Evolutionary conservation across 2,797 vertebrate species (phyloP).

Genomic region (Macrochelys suwanniensis): DNA sequence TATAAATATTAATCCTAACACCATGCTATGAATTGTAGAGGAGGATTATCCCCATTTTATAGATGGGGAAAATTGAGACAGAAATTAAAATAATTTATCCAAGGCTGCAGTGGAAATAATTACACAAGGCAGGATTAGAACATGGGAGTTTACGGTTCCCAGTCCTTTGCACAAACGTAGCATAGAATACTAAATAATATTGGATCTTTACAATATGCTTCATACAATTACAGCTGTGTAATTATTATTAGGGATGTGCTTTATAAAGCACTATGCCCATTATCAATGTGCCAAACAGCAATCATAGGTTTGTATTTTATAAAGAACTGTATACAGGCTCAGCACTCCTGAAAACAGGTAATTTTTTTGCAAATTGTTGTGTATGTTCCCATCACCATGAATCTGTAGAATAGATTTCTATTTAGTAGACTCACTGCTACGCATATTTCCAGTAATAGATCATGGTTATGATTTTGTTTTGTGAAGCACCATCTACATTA

Average conservation of each 20-base stretch:
- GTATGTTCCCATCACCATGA: background rate
- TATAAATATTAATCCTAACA: background rate
- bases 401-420: background rate
- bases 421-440: background rate
- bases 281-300: accelerated
- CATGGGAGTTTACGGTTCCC: background rate
- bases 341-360: background rate
- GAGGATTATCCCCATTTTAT: background rate
- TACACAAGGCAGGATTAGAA: accelerated
- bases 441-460: background rate
- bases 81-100: background rate
- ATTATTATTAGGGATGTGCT: background rate
- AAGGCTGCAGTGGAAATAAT: accelerated
- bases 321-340: background rate
- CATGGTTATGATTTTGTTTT: background rate
- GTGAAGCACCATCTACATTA: background rate
- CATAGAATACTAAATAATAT: background rate
- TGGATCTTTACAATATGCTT: background rate
- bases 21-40: background rate
- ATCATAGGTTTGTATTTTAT: background rate
- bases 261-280: accelerated
- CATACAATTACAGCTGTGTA: background rate
- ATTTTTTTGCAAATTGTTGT: background rate
- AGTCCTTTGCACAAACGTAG: background rate
- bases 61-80: background rate